Conservation (phyloP, 2,888 invertebrate genomes). For the Pammene aurita region DNA sequence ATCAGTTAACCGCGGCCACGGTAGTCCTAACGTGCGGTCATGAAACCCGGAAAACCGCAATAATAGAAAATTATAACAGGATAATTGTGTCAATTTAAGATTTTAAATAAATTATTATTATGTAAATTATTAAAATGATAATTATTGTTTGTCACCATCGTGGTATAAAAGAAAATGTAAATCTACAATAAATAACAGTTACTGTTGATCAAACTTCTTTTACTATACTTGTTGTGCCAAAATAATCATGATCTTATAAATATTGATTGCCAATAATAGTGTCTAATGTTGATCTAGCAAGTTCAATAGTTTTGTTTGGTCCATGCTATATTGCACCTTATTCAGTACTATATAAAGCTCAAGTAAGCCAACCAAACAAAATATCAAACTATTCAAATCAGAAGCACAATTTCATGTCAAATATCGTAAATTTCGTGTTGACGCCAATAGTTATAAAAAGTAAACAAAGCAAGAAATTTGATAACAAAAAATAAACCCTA, state of each 20-base stretch:
- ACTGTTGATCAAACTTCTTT: slow-evolving; percentile 38
- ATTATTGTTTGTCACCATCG: too few species aligned
- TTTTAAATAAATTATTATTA: too few species aligned
- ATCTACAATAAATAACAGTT: slow-evolving; percentile 13
- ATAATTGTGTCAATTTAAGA: too few species aligned
- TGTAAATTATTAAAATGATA: slow-evolving; percentile 1
- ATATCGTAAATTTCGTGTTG: slow-evolving; percentile 4
- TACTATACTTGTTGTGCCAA: too few species aligned
- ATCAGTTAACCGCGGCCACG: too few species aligned
- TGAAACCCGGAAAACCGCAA: slow-evolving; percentile 17
- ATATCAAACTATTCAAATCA: neutral
- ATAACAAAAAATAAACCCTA: slow-evolving; percentile 35
- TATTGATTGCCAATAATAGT: too few species aligned
- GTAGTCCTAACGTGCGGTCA: neutral
- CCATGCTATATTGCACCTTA: neutral
- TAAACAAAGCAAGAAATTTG: slow-evolving; percentile 34
- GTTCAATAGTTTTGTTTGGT: neutral
- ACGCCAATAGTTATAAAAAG: slow-evolving; percentile 8
- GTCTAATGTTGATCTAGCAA: too few species aligned
- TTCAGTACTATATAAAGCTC: neutral
- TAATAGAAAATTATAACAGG: slow-evolving; percentile 2
- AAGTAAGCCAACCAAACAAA: neutral
- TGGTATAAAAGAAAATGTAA: too few species aligned
- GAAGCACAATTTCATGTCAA: neutral
- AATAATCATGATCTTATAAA: too few species aligned